Base-by-base conservation (phyloP, 2,113 vertebrate species). In the Tonatia bakeri region DNA sequence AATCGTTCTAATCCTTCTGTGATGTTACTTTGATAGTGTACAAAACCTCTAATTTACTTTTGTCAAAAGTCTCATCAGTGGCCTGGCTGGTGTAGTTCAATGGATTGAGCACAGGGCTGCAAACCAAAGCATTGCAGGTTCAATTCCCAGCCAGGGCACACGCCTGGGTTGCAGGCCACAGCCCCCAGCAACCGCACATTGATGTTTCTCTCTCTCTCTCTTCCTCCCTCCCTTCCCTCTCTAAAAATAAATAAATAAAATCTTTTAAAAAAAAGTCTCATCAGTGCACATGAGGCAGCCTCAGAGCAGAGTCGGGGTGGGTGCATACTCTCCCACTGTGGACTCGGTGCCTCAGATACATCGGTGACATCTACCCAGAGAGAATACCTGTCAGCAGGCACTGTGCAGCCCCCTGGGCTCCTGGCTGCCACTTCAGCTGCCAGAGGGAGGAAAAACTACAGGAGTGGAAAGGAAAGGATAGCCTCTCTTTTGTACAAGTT, bases 301-400 rank as follows among this genome's bases (percentile, higher is more conserved):
- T 28, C 67, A 22, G 45, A 52, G 45, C 4, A 13, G 38, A 28
- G 43, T 12, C 0, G 2, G 38, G 43, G n/a, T 16, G 47, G 54
- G 65, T 1, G 2, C 50, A 14, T 12, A 13, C 1, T 13, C 69
- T 2, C 76, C 11, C 0, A 2, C 24, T 36, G 9, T 24, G 8
- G 76, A 40, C 73, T 72, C 2, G 0, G 17, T 28, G 24, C 40
- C 45, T 77, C 5, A n/a, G 65, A 61, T 75, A 73, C 81, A 43
- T 22, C 0, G 28, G 70, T 26, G 77, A n/a, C 83, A 54, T 67
- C 45, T 4, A 11, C 70, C 40, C 12, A 0, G 45, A 88, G 4
- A 59, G 80, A 26, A 64, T 6, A 3, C 83, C 50, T 17, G 28
- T n/a, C 14, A 2, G 36, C 43, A 38, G 24, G 65, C 15, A 11